Evolutionary conservation across 1,140 invertebrate species (phyloP).

Genomic region (Drosophila parabipectinata): DNA sequence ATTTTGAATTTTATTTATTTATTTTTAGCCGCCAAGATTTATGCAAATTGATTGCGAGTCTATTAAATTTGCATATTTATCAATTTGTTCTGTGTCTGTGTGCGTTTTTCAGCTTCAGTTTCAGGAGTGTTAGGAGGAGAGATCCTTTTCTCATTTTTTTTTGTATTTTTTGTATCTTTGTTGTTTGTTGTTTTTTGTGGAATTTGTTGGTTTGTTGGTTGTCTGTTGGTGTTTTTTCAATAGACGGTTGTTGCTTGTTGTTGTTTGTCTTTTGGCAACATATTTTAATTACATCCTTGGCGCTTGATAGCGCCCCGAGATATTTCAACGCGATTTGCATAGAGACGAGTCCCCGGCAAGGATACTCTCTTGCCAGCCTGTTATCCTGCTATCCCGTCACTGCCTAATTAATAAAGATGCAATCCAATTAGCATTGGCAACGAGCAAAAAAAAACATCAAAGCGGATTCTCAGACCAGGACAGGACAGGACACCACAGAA

Average conservation of each 20-base stretch:
- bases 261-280: slow-evolving; percentile 72
- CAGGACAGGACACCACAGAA: too few relatives aligned
- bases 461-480: slow-evolving; percentile 10
- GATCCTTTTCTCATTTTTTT: slow-evolving; percentile 41
- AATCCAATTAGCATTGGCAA: slow-evolving; percentile 65
- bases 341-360: slow-evolving; percentile 5
- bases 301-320: slow-evolving; percentile 53
- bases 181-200: slow-evolving; percentile 28
- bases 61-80: slow-evolving; percentile 83
- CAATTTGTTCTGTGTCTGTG: slow-evolving; percentile 53
- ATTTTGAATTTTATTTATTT: slow-evolving; percentile 67
- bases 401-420: slow-evolving; percentile 75
- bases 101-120: slow-evolving; percentile 36
- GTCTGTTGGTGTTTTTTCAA: slow-evolving; percentile 1
- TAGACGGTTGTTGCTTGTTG: slow-evolving; percentile 10
- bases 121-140: background rate
- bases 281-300: slow-evolving; percentile 72
- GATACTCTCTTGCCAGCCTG: background rate
- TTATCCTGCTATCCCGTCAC: slow-evolving; percentile 13
- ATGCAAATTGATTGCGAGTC: slow-evolving; percentile 74
- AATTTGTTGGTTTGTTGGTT: slow-evolving; percentile 6
- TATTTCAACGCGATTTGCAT: slow-evolving; percentile 68
- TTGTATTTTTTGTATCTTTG: slow-evolving; percentile 11
- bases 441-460: slow-evolving; percentile 51
- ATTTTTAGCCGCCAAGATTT: slow-evolving; percentile 67